Percentiles rank a stretch among this genome's conserved stretches.
These are phyloP conservation scores for Acromyrmex heyeri DNA, from an alignment of 1,140 invertebrate genomes.

Conservation along the genomic window DNA sequence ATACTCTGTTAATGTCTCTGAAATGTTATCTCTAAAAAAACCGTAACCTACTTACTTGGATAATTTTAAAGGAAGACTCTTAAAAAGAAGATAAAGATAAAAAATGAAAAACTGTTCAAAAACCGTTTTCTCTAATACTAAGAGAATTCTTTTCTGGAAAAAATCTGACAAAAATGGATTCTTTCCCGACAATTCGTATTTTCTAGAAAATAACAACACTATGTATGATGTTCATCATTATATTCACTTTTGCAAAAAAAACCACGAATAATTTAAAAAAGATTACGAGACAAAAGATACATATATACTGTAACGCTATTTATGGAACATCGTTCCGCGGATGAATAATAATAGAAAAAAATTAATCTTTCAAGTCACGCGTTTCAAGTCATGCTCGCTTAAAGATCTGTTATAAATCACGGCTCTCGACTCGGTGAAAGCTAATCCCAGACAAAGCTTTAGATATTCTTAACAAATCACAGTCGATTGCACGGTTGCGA, in stretches of 20 bases:
- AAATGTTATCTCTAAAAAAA: too few relatives aligned
- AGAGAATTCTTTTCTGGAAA: too few relatives aligned
- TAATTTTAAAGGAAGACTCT: too few relatives aligned
- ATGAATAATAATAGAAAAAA: conserved; percentile 39
- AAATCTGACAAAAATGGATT: too few relatives aligned
- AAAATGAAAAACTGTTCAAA: too few relatives aligned
- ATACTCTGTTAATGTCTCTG: too few relatives aligned
- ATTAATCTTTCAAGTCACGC: conserved; percentile 28
- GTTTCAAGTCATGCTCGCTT: conserved; percentile 18
- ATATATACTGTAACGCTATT: background rate
- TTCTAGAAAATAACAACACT: too few relatives aligned
- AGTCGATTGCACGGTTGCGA: conserved; percentile 69
- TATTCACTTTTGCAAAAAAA: background rate
- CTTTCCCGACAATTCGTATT: too few relatives aligned
- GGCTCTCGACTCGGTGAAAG: conserved; percentile 51
- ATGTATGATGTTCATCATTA: background rate
- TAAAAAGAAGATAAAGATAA: too few relatives aligned
- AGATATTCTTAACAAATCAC: conserved; percentile 71
- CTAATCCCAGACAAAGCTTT: conserved; percentile 61
- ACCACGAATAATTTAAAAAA: background rate
- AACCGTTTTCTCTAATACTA: too few relatives aligned
- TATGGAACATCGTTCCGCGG: background rate
- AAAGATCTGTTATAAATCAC: conserved; percentile 44
- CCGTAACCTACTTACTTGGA: too few relatives aligned
- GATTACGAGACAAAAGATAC: background rate